phyloP scores from a whole-genome alignment of 2,113 vertebrate genomes.

The Thamnophis sirtalis region DNA sequence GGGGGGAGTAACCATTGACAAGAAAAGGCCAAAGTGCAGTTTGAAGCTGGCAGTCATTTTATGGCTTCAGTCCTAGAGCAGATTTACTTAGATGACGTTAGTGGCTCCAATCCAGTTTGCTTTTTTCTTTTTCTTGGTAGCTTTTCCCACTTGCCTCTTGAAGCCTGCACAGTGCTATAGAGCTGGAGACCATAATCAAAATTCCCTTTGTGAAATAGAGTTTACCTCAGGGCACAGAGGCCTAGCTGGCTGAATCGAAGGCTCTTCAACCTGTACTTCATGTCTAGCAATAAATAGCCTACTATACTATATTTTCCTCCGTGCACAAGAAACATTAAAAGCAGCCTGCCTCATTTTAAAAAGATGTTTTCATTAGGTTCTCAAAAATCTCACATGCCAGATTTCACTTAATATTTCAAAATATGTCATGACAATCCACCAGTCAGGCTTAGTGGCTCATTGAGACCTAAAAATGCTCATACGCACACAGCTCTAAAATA shows the following conservation, averaged over 20 bases:
- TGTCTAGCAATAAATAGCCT: constrained; percentile 66
- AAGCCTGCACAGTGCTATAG: constrained; percentile 77
- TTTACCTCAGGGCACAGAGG: constrained; percentile 82
- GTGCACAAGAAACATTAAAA: constrained; percentile 66
- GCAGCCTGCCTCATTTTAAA: constrained; percentile 43
- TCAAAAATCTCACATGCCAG: constrained; percentile 55
- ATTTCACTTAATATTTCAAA: constrained; percentile 58
- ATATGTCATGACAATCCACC: constrained; percentile 8
- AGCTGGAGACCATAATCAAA: constrained; percentile 82
- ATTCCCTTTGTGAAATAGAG: constrained; percentile 83
- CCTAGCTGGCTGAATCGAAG: constrained; percentile 64
- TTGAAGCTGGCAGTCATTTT: constrained; percentile 78
- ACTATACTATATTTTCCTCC: constrained; percentile 65
- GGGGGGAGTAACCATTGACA: constrained; percentile 69
- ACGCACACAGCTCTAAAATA: neutral
- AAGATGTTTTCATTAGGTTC: constrained; percentile 40
- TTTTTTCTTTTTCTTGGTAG: constrained; percentile 74
- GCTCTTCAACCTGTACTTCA: constrained; percentile 57
- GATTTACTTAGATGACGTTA: constrained; percentile 93
- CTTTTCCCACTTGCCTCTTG: constrained; percentile 82
- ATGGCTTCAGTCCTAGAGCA: constrained; percentile 81
- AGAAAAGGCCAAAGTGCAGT: constrained; percentile 84
- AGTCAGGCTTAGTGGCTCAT: constrained; percentile 15
- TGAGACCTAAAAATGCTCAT: constrained; percentile 27
- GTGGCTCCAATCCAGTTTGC: constrained; percentile 83